Evolutionary conservation across 2,797 vertebrate species (phyloP).

Genomic region (Moxostoma hubbsi): DNA sequence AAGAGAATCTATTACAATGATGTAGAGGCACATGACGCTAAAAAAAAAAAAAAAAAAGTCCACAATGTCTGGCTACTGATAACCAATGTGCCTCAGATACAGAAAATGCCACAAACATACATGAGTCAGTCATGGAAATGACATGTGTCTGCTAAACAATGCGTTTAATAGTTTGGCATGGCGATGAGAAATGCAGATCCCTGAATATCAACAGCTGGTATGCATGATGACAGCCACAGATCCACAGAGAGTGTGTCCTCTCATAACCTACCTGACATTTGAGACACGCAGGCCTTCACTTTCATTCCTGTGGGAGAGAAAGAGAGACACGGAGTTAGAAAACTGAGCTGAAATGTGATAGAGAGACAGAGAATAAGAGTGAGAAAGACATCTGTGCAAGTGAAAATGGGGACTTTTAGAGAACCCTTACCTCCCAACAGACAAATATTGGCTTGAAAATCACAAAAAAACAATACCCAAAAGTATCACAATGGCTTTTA

Average conservation of each 20-base stretch:
- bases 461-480: no score
- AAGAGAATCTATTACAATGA: constrained; percentile 56
- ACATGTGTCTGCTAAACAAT: constrained; percentile 34
- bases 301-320: constrained; percentile 78
- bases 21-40: constrained; percentile 38
- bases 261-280: constrained; percentile 75
- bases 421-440: neutral
- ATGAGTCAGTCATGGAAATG: constrained; percentile 25
- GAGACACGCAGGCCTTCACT: constrained; percentile 72
- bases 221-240: constrained; percentile 4
- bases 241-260: constrained; percentile 21
- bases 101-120: constrained; percentile 17
- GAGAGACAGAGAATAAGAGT: neutral
- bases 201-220: constrained; percentile 16
- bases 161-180: constrained; percentile 29
- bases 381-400: neutral
- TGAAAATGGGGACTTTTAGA: neutral
- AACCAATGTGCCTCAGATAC: neutral
- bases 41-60: constrained; percentile 20
- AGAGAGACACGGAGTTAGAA: constrained; percentile 61
- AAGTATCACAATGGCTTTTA: no score
- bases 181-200: constrained; percentile 33
- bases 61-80: no score
- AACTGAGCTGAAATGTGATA: neutral
- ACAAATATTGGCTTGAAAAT: neutral